These are phyloP conservation scores for Brachionus sp. DNA, from an alignment of 1,140 invertebrate species.

Conservation along the genomic window DNA sequence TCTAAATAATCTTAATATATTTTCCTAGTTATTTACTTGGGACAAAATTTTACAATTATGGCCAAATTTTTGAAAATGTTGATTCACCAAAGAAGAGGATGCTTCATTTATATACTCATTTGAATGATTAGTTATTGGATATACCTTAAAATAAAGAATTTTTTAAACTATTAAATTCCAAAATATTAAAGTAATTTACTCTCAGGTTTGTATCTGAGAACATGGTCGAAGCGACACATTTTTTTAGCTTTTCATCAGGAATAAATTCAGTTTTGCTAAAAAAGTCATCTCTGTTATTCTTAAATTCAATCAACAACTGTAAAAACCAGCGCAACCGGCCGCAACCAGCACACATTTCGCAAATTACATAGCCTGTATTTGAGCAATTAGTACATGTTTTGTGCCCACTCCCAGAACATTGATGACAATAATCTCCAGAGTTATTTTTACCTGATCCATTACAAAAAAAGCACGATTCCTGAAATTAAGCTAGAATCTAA, in stretches of 20 bases:
- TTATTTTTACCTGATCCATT: slow-evolving; percentile 9
- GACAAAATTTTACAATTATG: not conserved
- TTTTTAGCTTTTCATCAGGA: not conserved
- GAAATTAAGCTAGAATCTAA: not conserved
- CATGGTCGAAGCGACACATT: not conserved
- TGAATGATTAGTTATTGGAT: slow-evolving; percentile 10
- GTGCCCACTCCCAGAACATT: not conserved
- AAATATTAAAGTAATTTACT: not conserved
- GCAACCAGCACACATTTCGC: not conserved
- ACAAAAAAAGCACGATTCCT: slow-evolving; percentile 21
- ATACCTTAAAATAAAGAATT: not conserved
- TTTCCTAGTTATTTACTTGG: not conserved
- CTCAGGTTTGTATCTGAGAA: not conserved
- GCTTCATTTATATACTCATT: not conserved
- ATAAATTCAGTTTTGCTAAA: slow-evolving; percentile 30
- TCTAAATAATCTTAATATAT: not conserved
- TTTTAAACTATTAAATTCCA: not conserved
- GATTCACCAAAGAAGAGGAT: not conserved
- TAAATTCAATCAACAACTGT: slow-evolving; percentile 26
- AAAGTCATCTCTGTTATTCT: slow-evolving; percentile 20
- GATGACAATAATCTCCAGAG: not conserved
- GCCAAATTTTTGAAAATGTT: slow-evolving; percentile 1
- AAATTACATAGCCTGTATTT: not conserved
- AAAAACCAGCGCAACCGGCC: slow-evolving; percentile 34
- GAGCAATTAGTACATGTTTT: not conserved